These are phyloP conservation scores for Dromiciops gliroides DNA, from an alignment of 2,113 vertebrate genomes.

Conservation along the genomic window DNA sequence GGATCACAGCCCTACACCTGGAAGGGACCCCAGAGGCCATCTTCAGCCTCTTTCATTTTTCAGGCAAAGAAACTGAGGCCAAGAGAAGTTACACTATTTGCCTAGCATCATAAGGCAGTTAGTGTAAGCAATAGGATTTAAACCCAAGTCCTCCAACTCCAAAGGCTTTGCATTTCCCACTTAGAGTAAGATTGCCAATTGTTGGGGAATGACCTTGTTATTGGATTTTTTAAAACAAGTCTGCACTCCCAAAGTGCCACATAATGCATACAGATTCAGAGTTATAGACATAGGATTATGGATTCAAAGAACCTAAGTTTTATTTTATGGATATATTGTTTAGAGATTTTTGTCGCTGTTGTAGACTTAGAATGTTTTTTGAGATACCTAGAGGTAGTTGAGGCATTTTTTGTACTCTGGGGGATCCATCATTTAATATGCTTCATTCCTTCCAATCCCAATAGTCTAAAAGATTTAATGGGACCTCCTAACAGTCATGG, in stretches of 20 bases:
- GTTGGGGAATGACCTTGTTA: background rate
- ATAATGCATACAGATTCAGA: background rate
- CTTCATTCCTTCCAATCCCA: background rate
- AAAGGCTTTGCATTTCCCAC: background rate
- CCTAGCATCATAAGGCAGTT: background rate
- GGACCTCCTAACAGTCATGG: background rate
- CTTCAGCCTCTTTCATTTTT: background rate
- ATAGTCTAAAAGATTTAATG: background rate
- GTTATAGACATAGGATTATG: background rate
- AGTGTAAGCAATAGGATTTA: background rate
- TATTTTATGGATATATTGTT: background rate
- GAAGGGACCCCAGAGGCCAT: background rate
- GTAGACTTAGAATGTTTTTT: background rate
- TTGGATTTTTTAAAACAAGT: background rate
- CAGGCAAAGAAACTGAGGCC: too few relatives aligned
- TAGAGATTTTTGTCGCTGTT: background rate
- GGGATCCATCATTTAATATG: background rate
- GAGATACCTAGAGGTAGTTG: background rate
- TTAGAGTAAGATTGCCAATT: background rate
- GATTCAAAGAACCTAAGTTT: background rate
- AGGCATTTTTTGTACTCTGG: background rate
- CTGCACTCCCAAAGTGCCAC: background rate
- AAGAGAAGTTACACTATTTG: background rate
- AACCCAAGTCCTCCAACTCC: background rate
- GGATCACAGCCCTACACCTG: background rate